phyloP scores from a whole-genome alignment of 2,888 invertebrate genomes.

The Orthosia gracilis region DNA sequence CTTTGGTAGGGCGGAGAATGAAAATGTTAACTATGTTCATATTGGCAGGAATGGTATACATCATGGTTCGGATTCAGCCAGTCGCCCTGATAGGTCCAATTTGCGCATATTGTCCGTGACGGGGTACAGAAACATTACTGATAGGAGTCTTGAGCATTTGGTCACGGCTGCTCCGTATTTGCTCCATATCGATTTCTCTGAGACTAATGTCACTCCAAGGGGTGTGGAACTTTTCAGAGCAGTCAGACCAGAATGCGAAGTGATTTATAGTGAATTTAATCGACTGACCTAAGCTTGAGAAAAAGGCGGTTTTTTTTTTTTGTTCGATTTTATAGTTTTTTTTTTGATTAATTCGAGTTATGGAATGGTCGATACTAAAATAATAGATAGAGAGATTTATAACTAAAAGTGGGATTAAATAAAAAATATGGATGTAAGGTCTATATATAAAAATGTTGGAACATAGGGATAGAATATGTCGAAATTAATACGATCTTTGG shows the following conservation, averaged over 20 bases:
- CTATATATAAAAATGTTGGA: background rate
- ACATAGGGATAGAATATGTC: background rate
- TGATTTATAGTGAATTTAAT: constrained; percentile 74
- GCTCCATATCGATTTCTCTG: constrained; percentile 92
- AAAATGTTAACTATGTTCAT: constrained; percentile 78
- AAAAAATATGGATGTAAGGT: background rate
- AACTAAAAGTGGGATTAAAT: no score
- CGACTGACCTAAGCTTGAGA: constrained; percentile 1
- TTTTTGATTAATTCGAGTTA: background rate
- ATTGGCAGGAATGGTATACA: constrained; percentile 71
- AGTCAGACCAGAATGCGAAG: constrained; percentile 91
- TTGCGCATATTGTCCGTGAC: constrained; percentile 89
- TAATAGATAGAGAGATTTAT: no score
- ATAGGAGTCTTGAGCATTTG: constrained; percentile 92
- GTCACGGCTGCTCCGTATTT: constrained; percentile 92
- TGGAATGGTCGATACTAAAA: background rate
- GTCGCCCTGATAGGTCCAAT: constrained; percentile 84
- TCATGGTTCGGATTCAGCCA: constrained; percentile 46
- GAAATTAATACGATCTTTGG: background rate
- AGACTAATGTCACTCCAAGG: constrained; percentile 91
- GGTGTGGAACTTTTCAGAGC: constrained; percentile 92
- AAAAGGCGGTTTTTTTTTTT: background rate
- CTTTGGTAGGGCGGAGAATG: constrained; percentile 81
- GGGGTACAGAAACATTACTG: constrained; percentile 92
- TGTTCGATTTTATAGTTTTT: background rate